Evolutionary conservation across 2,888 invertebrate species (phyloP), one percentile per base, ranked within the genome.

Genomic region (Pammene aurita): DNA sequence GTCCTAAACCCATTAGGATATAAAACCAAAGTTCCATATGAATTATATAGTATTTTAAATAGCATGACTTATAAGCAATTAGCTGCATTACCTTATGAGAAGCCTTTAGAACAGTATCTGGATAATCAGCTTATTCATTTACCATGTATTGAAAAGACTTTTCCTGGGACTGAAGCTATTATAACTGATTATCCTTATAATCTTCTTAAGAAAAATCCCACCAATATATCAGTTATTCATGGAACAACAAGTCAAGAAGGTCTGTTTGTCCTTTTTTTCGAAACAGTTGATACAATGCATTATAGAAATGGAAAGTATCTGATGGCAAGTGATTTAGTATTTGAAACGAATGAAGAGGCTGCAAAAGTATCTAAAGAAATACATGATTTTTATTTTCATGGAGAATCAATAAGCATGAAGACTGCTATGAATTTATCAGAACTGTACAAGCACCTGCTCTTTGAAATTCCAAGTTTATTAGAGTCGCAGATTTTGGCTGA

Each of bases 201-300:
- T 71, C 72, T 90, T n/a, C 73, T 89, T 1, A 77, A 50, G 52
- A 83, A 77, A 5, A 84, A 84, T 14, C 76, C 84, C 1, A 84
- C 80, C 63, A 80, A 84, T 67, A 78, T 88, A 70, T 75, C 87
- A 16, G 70, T 85, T 0, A 87, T 88, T 2, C 83, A 81, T 65
- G 92, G 92, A 35, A 81, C 86, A 5, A 89, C 82, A 38, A 87
- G 85, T 64, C 84, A 76, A 66, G 90, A 90, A 82, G 90, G 90
- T 34, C 63, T 86, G 1, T 88, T 84, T 60, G 75, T 87, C 42
- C 70, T 80, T 60, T 72, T 73, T 14, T 70, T 68, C 13, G 82
- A 82, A 50, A 77, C 76, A 34, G 77, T 82, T 64, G 80, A 85
- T 65, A 60, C 42, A 16, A 65, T 61, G n/a, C 13, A 38, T 14